These are phyloP conservation scores for Orestias chungarensis DNA, from an alignment of 2,797 vertebrate genomes.

Conservation along the genomic window DNA sequence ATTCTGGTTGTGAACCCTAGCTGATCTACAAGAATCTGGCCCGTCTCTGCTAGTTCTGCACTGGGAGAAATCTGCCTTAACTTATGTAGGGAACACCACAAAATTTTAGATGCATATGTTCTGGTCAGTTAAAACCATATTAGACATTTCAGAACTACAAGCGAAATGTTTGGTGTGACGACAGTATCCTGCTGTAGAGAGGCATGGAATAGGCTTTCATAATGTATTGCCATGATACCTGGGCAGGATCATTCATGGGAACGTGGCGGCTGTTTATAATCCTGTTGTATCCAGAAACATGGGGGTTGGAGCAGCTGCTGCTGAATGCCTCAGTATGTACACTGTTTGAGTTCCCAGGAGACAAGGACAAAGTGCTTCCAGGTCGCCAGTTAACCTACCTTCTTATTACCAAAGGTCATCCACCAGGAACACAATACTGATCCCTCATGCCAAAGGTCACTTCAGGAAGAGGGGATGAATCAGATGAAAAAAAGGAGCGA, in stretches of 20 bases:
- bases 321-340: constrained; percentile 53
- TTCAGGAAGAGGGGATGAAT: constrained; percentile 9
- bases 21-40: neutral
- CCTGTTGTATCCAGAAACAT: constrained; percentile 39
- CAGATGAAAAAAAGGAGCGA: constrained; percentile 2
- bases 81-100: neutral
- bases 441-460: constrained; percentile 60
- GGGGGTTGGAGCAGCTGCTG: constrained; percentile 62
- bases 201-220: neutral
- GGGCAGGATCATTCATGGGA: constrained; percentile 8
- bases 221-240: constrained; percentile 1
- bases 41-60: neutral
- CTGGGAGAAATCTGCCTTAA: neutral
- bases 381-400: constrained; percentile 64
- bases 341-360: constrained; percentile 78
- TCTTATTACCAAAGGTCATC: constrained; percentile 73
- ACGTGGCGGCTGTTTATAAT: constrained; percentile 28
- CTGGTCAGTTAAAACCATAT: neutral
- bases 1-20: neutral
- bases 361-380: constrained; percentile 73
- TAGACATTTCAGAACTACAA: neutral
- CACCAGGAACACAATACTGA: constrained; percentile 61
- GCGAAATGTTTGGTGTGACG: neutral
- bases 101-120: neutral
- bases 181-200: neutral